Evolutionary conservation across 1,140 invertebrate genomes (phyloP).

Genomic region (Gryon sp.): DNA sequence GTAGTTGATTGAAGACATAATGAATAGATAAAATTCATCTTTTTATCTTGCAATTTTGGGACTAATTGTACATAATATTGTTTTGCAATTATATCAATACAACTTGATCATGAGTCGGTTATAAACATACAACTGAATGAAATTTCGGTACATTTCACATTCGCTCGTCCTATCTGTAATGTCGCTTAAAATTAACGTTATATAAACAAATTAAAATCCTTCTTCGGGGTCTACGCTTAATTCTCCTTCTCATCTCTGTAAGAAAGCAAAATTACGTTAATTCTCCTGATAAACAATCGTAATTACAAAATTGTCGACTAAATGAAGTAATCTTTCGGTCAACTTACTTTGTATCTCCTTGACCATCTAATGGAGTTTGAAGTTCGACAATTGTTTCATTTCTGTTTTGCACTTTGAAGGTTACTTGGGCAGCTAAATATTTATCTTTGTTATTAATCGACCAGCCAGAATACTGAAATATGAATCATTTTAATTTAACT

Average conservation of each 20-base stretch:
- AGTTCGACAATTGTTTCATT: slow-evolving; percentile 80
- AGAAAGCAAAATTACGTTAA: too few species aligned
- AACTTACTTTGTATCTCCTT: slow-evolving; percentile 73
- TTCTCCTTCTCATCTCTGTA: slow-evolving; percentile 77
- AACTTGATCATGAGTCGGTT: slow-evolving; percentile 5
- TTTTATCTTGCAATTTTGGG: too few species aligned
- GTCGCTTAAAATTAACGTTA: slow-evolving; percentile 70
- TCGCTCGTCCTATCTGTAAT: slow-evolving; percentile 51
- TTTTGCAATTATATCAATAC: background rate
- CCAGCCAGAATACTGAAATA: slow-evolving; percentile 85
- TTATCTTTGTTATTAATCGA: slow-evolving; percentile 84
- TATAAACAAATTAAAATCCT: slow-evolving; percentile 72
- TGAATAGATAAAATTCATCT: too few species aligned
- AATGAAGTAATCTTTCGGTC: too few species aligned
- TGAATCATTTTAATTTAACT: slow-evolving; percentile 16
- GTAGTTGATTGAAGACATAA: too few species aligned
- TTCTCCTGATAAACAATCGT: slow-evolving; percentile 69
- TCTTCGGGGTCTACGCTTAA: slow-evolving; percentile 69
- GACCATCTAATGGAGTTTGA: slow-evolving; percentile 73
- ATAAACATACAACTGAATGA: slow-evolving; percentile 37
- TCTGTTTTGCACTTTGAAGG: slow-evolving; percentile 79
- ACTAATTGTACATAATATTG: too few species aligned
- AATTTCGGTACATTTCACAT: slow-evolving; percentile 31
- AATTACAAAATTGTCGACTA: too few species aligned
- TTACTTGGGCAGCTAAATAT: slow-evolving; percentile 80